Evolutionary conservation across 2,113 vertebrate species (phyloP).

Genomic region (Lasiurus cinereus): DNA sequence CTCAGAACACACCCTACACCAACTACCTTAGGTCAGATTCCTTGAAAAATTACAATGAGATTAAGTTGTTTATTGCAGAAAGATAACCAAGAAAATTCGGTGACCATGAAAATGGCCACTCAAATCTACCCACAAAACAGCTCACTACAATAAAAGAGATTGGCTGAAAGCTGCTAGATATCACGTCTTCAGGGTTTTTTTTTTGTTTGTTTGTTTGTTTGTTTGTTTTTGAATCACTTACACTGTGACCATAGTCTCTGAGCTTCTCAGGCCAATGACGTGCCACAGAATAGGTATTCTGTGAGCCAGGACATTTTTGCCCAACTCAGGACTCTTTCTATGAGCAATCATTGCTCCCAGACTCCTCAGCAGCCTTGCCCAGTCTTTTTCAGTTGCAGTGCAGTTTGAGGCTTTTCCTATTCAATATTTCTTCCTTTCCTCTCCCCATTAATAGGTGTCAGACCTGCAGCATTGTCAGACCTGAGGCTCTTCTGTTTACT

Average conservation of each 20-base stretch:
- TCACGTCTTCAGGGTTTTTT: not conserved
- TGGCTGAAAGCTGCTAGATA: not conserved
- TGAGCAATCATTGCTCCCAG: not conserved
- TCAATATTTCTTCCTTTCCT: not conserved
- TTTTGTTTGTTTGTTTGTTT: not conserved
- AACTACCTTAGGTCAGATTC: not conserved
- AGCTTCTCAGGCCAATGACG: not conserved
- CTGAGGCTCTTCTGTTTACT: not conserved
- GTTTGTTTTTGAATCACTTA: not conserved
- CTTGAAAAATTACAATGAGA: not conserved
- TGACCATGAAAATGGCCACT: not conserved
- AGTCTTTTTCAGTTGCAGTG: not conserved
- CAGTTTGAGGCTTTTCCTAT: not conserved
- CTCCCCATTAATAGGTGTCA: not conserved
- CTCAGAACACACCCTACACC: not conserved
- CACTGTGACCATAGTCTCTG: not conserved
- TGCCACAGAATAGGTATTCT: not conserved
- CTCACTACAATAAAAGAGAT: not conserved
- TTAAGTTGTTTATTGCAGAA: not conserved
- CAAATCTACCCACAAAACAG: not conserved
- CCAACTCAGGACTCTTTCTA: not conserved
- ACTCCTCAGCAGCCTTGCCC: not conserved
- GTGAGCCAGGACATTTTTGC: not conserved
- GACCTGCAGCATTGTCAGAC: not conserved
- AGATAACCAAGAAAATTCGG: not conserved